These are phyloP conservation scores for Cervus canadensis DNA, from an alignment of 2,113 vertebrate genomes.

Conservation along the genomic window DNA sequence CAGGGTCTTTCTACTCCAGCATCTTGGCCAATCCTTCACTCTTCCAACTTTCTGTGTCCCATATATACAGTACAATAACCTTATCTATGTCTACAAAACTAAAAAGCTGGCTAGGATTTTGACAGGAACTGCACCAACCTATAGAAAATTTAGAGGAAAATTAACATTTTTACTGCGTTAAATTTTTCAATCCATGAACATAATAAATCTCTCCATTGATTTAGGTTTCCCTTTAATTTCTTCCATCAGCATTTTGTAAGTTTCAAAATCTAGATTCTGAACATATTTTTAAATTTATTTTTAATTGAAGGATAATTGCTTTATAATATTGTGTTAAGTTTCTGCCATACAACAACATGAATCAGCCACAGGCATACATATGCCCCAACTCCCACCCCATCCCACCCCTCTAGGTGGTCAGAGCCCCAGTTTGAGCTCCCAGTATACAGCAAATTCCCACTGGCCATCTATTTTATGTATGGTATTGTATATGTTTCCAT, in stretches of 20 bases:
- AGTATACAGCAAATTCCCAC: no score
- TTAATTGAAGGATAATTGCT: no score
- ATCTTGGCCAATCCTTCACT: not conserved
- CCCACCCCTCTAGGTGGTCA: no score
- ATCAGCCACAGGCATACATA: no score
- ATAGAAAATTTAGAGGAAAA: not conserved
- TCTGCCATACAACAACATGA: no score
- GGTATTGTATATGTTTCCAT: no score
- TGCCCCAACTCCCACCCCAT: no score
- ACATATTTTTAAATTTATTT: no score
- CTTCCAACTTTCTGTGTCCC: not conserved
- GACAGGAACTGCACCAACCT: not conserved
- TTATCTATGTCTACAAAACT: not conserved
- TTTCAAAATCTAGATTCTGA: not conserved
- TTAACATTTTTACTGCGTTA: not conserved
- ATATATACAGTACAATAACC: not conserved
- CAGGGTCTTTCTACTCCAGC: not conserved
- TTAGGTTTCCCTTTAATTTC: not conserved
- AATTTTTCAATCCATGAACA: not conserved
- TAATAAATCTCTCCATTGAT: not conserved
- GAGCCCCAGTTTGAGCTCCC: no score
- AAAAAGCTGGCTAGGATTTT: not conserved
- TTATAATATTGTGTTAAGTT: no score
- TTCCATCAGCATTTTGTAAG: not conserved
- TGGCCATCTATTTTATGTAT: no score